Percentiles rank a stretch among this genome's conserved stretches.
phyloP scores from a whole-genome alignment of 2,113 vertebrate species.

The Atractosteus spatula region DNA sequence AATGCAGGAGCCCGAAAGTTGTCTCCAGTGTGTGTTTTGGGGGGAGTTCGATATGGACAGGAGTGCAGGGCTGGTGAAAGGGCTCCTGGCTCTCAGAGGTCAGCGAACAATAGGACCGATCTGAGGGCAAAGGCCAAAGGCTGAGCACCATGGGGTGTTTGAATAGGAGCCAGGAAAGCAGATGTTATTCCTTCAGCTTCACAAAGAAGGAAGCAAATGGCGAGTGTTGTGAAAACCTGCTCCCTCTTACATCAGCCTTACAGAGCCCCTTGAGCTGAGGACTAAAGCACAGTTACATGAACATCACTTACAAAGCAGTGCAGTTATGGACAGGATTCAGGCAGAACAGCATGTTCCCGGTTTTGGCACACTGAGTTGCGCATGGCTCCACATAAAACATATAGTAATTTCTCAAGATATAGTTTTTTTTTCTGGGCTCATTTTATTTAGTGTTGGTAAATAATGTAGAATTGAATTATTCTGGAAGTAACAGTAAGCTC shows the following conservation, averaged over 20 bases:
- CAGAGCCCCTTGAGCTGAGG: background rate
- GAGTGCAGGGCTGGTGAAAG: slow-evolving; percentile 53
- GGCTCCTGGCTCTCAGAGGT: slow-evolving; percentile 50
- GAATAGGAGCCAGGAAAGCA: slow-evolving; percentile 56
- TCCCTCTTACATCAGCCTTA: background rate
- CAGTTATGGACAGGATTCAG: too few relatives aligned
- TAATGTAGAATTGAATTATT: too few relatives aligned
- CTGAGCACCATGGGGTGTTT: slow-evolving; percentile 41
- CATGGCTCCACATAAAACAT: too few relatives aligned
- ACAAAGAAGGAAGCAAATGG: slow-evolving; percentile 47
- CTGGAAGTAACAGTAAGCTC: too few relatives aligned
- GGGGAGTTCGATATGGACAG: slow-evolving; percentile 50
- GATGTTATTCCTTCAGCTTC: slow-evolving; percentile 56
- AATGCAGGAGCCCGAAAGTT: slow-evolving; percentile 20
- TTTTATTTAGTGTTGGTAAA: too few relatives aligned
- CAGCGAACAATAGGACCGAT: slow-evolving; percentile 56
- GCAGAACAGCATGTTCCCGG: background rate
- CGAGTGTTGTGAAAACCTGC: slow-evolving; percentile 25
- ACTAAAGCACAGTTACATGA: background rate
- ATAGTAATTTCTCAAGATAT: too few relatives aligned
- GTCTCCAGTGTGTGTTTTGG: slow-evolving; percentile 15
- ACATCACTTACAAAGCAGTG: too few relatives aligned
- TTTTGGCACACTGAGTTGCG: too few relatives aligned
- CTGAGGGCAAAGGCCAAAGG: slow-evolving; percentile 59
- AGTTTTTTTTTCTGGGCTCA: too few relatives aligned